Base-by-base conservation (phyloP, 2,888 invertebrate species). In the Catocala nupta region DNA sequence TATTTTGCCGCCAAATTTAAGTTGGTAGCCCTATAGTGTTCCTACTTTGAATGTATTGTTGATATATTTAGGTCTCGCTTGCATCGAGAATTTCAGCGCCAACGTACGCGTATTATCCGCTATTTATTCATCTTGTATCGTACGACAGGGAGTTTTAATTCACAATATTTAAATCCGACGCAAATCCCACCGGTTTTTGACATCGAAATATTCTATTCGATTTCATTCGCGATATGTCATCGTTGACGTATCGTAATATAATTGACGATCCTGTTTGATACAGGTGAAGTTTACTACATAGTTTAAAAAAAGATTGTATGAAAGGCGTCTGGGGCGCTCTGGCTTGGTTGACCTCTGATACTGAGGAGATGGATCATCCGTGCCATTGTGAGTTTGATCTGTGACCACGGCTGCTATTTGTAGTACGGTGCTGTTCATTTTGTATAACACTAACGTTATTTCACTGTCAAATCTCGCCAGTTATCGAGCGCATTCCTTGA, bases 401-500 rank as follows among this genome's bases (percentile, higher is more conserved):
- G 86, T 88, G 81, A 81, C 80, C 76, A 76, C 74, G 70, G 77
- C 80, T 78, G 78, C 75, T 77, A 84, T 81, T 82, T 80, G 81
- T 80, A 77, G 76, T 68, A 70, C 75, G 77, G 73, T 70, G 70
- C 78, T 75, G 70, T 73, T 77, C 77, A 81, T 80, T 75, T 73
- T 71, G 75, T 75, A 72, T 73, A 70, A 75, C 75, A 79, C 81
- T 81, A 83, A 81, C 82, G 85, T 83, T 91, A 88, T 90, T 88
- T 92, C 88, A 90, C 90, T 91, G 91, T 91, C 90, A 90, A 89
- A 91, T 88, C 84, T 87, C 75, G 82, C 83, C 83, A 87, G 89
- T 86, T 89, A 90, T 89, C 87, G 85, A 85, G 78, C 83, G 83
- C 88, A 89, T 89, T 87, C 82, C 82, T 80, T 84, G 90, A 89